These are phyloP conservation scores for Myotis davidii DNA, from an alignment of 2,113 vertebrate species.

Conservation along the genomic window DNA sequence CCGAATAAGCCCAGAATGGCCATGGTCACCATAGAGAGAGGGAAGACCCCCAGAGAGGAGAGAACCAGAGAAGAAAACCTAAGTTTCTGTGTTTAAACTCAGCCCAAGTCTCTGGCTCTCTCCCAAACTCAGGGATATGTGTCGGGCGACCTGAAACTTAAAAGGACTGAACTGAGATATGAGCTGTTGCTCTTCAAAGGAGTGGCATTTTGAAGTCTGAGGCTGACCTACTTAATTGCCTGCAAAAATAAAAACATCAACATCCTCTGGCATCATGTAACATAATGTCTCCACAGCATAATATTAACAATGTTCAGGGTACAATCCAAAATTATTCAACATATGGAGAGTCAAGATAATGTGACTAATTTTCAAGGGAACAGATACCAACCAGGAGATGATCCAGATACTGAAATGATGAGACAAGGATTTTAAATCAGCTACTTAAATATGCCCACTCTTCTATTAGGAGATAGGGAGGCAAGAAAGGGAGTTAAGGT, in stretches of 20 bases:
- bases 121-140: neutral
- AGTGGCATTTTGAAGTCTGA: neutral
- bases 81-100: constrained; percentile 21
- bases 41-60: neutral
- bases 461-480: neutral
- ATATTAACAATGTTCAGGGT: constrained; percentile 15
- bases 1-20: neutral
- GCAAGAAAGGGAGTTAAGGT: neutral
- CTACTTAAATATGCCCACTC: neutral
- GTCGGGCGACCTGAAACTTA: neutral
- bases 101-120: neutral
- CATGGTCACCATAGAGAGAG: neutral
- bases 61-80: neutral
- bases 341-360: constrained; percentile 17
- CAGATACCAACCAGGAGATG: neutral
- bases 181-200: neutral
- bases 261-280: neutral
- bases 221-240: neutral
- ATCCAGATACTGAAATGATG: neutral
- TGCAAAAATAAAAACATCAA: neutral
- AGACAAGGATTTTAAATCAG: constrained; percentile 37
- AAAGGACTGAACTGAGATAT: neutral
- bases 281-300: neutral
- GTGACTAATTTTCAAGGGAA: constrained; percentile 35
- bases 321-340: constrained; percentile 21